A percentile compares a stretch with the other conserved stretches of the same genome.
Evolutionary conservation across 2,797 vertebrate genomes (phyloP).

Genomic region (Gallinago solitaria): DNA sequence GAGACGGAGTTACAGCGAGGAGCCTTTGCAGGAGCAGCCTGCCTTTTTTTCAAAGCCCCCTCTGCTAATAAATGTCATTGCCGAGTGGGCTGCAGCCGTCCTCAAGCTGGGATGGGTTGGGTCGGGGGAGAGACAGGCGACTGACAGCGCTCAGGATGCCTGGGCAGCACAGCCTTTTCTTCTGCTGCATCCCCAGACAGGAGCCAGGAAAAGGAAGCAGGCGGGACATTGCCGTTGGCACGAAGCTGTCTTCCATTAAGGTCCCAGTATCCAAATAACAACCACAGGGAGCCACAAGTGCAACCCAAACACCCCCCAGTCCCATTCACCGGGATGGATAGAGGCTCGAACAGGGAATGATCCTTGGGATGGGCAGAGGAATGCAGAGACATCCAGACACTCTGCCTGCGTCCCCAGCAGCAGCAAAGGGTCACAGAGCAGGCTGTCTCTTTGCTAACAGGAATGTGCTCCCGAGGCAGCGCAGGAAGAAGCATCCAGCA

Average conservation of each 20-base stretch:
- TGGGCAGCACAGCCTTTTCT: background rate
- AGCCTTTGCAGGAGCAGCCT: conserved; percentile 58
- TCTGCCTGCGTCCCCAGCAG: background rate
- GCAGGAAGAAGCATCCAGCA: conserved; percentile 27
- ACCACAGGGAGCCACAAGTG: background rate
- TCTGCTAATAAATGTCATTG: conserved; percentile 66
- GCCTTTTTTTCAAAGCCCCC: conserved; percentile 64
- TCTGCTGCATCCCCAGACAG: background rate
- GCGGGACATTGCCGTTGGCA: rapidly evolving
- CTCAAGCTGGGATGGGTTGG: background rate
- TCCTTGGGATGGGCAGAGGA: background rate
- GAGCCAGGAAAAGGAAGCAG: background rate
- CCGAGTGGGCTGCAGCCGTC: conserved; percentile 19
- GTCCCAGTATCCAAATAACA: background rate
- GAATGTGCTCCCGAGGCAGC: conserved; percentile 7
- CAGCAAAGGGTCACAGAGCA: conserved; percentile 35
- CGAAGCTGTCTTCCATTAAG: background rate
- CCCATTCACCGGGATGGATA: too few species aligned
- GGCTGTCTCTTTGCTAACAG: background rate
- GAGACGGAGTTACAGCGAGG: conserved; percentile 31
- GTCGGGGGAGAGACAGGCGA: background rate
- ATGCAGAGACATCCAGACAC: background rate
- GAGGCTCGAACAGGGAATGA: background rate
- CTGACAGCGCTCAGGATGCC: background rate
- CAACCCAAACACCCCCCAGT: background rate